Evolutionary conservation across 2,797 vertebrate species (phyloP), one percentile per base, ranked within the genome.

Genomic region (Micromesistius poutassou): DNA sequence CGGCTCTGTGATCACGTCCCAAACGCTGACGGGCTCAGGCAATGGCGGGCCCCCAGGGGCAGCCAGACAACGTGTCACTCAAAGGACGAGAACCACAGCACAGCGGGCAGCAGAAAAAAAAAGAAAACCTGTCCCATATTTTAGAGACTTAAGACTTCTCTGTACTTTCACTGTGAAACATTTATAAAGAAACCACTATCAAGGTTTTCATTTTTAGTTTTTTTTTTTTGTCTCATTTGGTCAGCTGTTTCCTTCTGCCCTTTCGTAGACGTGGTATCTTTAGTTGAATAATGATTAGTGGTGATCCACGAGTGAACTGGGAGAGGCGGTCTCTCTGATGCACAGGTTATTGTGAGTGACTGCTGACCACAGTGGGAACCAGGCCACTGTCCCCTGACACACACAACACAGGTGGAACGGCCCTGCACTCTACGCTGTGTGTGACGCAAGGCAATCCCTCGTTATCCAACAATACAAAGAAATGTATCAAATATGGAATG

Each of bases 401-500:
- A 35, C 31, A 73, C 55, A 62, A 62, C 0, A 25, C 62, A 68
- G 62, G 62, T 28, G 62, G 25, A 68, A 68, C 12, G 62, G 25
- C 25, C 62, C 9, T 25, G 62, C 25, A 68, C 8, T 68, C 28
- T 68, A n/a, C n/a, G 62, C 28, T 28, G 62, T 68, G 62, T 68
- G 62, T 68, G 25, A 76, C 77, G 28, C 55, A 72, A 68, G 73
- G 73, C 42, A 7, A 78, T 33, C 12, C 13, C 38, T 40, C 9
- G 12, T 40, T 42, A 42, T 42, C 40, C 40, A 72, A 36, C 72
- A 68, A 70, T 72, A 38, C 28, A 76, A 81, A 80, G 79, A 84
- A 83, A 82, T 81, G 19, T 50, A 81, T 85, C 22, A 75, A 78
- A 76, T 40, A 19, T 55, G 19, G 74, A 8, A 40, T 68, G 68